Percentiles rank a stretch among this genome's conserved stretches.
Evolutionary conservation across 2,888 invertebrate species (phyloP).

Genomic region (Theristus sp.): DNA sequence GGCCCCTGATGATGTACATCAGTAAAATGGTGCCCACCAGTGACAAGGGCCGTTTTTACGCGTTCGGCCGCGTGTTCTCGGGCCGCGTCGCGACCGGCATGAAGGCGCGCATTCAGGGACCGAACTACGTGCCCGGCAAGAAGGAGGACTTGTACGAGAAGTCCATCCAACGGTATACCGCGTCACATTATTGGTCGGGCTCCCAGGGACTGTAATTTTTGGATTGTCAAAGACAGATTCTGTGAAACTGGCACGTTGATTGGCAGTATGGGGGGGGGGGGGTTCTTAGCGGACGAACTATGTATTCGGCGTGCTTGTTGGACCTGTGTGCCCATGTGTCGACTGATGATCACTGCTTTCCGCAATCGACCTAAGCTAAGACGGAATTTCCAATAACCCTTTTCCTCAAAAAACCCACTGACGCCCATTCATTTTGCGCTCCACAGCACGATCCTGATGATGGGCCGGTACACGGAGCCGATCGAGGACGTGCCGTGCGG

Average conservation of each 20-base stretch:
- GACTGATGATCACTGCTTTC: no score
- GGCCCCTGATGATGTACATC: conserved; percentile 98
- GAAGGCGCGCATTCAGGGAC: conserved; percentile 89
- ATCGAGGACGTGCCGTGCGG: conserved; percentile 98
- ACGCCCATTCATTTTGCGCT: no score
- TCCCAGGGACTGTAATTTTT: background rate
- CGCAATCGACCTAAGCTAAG: no score
- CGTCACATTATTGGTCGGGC: no score
- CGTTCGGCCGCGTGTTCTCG: conserved; percentile 98
- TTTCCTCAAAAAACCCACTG: no score
- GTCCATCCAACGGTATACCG: conserved; percentile 66
- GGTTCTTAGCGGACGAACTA: no score
- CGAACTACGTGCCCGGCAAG: conserved; percentile 90
- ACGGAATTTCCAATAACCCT: no score
- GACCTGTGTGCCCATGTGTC: no score
- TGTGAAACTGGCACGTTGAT: no score
- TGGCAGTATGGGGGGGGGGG: background rate
- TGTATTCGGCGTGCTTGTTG: no score
- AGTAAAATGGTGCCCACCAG: conserved; percentile 99
- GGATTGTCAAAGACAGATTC: background rate
- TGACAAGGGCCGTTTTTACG: conserved; percentile 99
- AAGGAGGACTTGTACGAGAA: conserved; percentile 98
- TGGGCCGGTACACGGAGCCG: conserved; percentile 98
- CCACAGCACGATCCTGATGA: conserved; percentile 89
- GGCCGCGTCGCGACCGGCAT: conserved; percentile 49